These are phyloP conservation scores for Chitala chitala DNA, from an alignment of 2,113 vertebrate species.

Conservation along the genomic window DNA sequence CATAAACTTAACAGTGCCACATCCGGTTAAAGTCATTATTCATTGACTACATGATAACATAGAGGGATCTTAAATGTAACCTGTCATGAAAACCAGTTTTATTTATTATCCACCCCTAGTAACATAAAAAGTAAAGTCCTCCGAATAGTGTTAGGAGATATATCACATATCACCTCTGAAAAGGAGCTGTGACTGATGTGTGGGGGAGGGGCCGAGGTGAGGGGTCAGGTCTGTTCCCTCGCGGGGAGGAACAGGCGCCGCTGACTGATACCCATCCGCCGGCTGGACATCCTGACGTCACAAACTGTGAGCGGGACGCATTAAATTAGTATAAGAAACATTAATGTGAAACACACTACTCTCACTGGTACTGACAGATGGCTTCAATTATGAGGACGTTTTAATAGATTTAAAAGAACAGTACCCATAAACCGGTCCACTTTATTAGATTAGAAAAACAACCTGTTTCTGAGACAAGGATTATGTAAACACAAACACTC, in stretches of 20 bases:
- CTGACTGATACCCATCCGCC: conserved; percentile 6
- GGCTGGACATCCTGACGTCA: conserved; percentile 24
- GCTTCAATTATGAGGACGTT: conserved; percentile 37
- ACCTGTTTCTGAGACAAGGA: conserved; percentile 20
- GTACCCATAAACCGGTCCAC: conserved; percentile 30
- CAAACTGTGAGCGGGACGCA: conserved; percentile 10
- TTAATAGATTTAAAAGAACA: conserved; percentile 39
- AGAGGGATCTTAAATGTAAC: too few species aligned
- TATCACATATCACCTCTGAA: background rate
- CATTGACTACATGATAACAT: too few species aligned
- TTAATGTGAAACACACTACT: conserved; percentile 37
- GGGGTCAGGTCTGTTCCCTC: background rate
- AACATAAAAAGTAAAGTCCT: background rate
- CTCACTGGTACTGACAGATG: conserved; percentile 33
- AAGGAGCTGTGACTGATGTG: background rate
- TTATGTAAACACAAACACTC: conserved; percentile 18
- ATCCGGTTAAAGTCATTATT: too few species aligned
- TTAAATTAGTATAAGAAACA: conserved; percentile 31
- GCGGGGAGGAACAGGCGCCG: background rate
- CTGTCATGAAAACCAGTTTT: too few species aligned
- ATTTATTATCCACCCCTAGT: too few species aligned
- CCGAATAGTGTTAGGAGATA: background rate
- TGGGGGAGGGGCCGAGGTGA: background rate
- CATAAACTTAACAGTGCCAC: too few species aligned
- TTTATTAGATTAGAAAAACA: conserved; percentile 36